Evolutionary conservation across 2,113 vertebrate genomes (phyloP), one percentile per base, ranked within the genome.

Genomic region (Cichladusa arquata): DNA sequence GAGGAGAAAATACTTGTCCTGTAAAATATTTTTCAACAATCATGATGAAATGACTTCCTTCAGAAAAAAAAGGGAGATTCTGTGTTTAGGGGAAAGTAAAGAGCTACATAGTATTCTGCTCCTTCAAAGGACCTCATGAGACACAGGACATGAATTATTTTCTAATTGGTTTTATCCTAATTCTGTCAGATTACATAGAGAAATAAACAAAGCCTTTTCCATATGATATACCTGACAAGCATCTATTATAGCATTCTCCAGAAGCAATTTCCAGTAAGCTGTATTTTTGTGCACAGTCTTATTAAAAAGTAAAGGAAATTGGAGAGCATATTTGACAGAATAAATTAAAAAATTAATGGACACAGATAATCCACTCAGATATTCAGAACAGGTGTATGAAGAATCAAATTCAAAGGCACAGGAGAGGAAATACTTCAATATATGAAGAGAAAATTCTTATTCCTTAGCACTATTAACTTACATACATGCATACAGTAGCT

Each of bases 331-430:
- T 84, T 90, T 84, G 96, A 96, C 93, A 95, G 90, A 90, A 77
- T 89, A 84, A 96, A 96, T 90, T 73, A 88, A 86, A 95, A 97
- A 96, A 96, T 92, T 93, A 96, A 91, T 95, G 67, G 67, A 94
- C 86, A 83, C 19, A 54, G 61, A 70, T 91, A 90, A 94, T 86
- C 80, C 88, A 89, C 69, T 88, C 70, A 76, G 62, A 64, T 91
- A 92, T 85, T 86, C 56, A 71, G 67, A 85, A 78, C 28, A 93
- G 38, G 29, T 47, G 11, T 78, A 60, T 13, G 51, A 91, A 83
- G n/a, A 56, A 77, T 9, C 33, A 83, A 82, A 86, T 56, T 89
- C 81, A 86, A 91, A 96, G 61, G n/a, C 31, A 65, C 14, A 62
- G 20, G 50, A 71, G 82, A 86, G 54, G 57, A 90, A 89, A 91